These are phyloP conservation scores for Balaenoptera acutorostrata DNA, from an alignment of 2,113 vertebrate genomes.

Conservation along the genomic window DNA sequence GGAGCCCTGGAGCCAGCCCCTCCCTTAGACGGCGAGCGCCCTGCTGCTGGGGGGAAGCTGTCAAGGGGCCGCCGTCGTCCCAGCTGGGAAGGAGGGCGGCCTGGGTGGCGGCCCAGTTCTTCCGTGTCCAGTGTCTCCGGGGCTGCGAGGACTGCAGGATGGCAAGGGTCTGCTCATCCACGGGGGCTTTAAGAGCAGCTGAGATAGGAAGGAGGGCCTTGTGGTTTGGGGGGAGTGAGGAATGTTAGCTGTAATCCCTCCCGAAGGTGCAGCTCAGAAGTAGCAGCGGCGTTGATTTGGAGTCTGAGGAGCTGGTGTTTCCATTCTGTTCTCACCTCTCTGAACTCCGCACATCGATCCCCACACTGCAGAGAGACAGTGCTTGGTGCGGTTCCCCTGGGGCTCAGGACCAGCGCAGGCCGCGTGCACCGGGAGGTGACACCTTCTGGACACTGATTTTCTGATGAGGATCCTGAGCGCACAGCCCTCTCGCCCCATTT, in stretches of 20 bases:
- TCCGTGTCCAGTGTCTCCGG: neutral
- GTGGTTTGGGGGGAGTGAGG: neutral
- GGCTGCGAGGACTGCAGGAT: neutral
- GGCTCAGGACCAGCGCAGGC: slow-evolving; percentile 39
- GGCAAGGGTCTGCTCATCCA: neutral
- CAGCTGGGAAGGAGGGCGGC: neutral
- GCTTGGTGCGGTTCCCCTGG: slow-evolving; percentile 6
- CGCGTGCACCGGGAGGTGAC: neutral
- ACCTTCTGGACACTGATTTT: slow-evolving; percentile 18
- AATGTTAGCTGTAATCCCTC: neutral
- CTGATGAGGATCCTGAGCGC: neutral
- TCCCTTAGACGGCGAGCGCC: neutral
- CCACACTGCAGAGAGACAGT: slow-evolving; percentile 37
- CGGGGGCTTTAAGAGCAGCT: neutral
- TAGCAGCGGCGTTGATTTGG: slow-evolving; percentile 29
- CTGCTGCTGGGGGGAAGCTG: neutral
- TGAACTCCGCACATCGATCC: slow-evolving; percentile 48
- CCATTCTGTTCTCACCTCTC: slow-evolving; percentile 37
- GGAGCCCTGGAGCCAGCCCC: fast-evolving
- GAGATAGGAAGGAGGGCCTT: neutral
- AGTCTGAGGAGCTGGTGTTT: slow-evolving; percentile 38
- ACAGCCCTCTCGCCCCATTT: neutral
- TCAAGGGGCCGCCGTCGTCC: neutral
- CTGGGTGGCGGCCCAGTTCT: neutral
- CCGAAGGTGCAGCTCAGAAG: slow-evolving; percentile 34